Conservation (phyloP, 2,888 invertebrate genomes). For the Andrena marginata region DNA sequence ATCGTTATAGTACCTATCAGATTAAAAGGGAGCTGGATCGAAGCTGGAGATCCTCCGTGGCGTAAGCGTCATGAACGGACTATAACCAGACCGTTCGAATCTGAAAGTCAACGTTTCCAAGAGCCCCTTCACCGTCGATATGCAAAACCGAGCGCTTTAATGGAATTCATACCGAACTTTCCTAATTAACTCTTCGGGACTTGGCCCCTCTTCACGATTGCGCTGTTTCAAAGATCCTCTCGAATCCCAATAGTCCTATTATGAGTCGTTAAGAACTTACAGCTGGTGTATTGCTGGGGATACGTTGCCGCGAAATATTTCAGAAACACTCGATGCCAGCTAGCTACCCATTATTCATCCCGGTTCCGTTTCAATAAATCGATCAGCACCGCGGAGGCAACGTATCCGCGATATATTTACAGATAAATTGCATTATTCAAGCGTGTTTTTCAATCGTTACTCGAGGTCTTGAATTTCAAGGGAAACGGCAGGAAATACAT, state of each 20-base stretch:
- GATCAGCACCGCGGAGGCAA: constrained; percentile 9
- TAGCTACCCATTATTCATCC: constrained; percentile 26
- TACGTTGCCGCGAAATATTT: constrained; percentile 11
- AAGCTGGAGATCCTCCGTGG: not conserved
- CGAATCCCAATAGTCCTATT: constrained; percentile 44
- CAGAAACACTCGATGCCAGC: constrained; percentile 6
- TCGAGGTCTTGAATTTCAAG: not conserved
- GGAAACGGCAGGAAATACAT: not conserved
- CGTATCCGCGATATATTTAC: constrained; percentile 10
- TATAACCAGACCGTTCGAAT: constrained; percentile 1
- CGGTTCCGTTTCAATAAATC: constrained; percentile 24
- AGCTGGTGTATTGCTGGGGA: not conserved
- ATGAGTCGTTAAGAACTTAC: constrained; percentile 32
- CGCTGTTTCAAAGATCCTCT: constrained; percentile 36
- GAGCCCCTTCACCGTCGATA: constrained; percentile 16
- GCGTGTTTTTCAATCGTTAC: constrained; percentile 32
- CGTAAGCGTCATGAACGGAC: not conserved
- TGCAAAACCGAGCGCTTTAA: constrained; percentile 47
- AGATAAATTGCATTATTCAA: constrained; percentile 34
- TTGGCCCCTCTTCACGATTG: constrained; percentile 16
- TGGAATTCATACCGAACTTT: constrained; percentile 62
- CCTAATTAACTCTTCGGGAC: constrained; percentile 62
- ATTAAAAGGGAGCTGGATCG: no score
- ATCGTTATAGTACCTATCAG: no score
- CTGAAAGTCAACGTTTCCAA: constrained; percentile 43